Conservation (phyloP, 2,797 vertebrate species). For the Glyptemys insculpta region DNA sequence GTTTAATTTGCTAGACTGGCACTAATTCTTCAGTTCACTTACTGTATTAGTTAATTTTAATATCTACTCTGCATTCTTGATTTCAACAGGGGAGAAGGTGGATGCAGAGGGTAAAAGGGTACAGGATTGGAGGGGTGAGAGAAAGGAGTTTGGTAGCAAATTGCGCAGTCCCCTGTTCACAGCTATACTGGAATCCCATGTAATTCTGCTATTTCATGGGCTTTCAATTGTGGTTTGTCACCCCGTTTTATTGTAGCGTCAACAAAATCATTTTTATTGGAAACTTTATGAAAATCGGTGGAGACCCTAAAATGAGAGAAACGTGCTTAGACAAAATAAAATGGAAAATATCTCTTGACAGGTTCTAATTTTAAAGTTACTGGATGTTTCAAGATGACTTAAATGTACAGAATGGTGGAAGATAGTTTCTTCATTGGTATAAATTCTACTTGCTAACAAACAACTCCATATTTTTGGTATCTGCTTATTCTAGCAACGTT, state of each 20-base stretch:
- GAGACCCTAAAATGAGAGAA: background rate
- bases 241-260: background rate
- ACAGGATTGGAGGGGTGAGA: slow-evolving; percentile 55
- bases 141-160: slow-evolving; percentile 6
- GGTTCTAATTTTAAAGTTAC: slow-evolving; percentile 53
- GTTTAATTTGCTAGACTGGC: slow-evolving; percentile 75
- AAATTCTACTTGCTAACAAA: background rate
- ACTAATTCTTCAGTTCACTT: slow-evolving; percentile 73
- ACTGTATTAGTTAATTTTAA: slow-evolving; percentile 74
- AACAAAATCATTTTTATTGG: background rate
- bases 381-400: slow-evolving; percentile 44
- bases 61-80: slow-evolving; percentile 70
- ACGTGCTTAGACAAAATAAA: background rate
- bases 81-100: slow-evolving; percentile 74
- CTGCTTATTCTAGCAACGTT: background rate
- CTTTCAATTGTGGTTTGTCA: slow-evolving; percentile 42
- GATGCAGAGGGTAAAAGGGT: slow-evolving; percentile 78
- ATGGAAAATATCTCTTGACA: slow-evolving; percentile 5
- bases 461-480: background rate
- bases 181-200: background rate
- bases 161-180: slow-evolving; percentile 33
- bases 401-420: slow-evolving; percentile 51
- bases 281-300: background rate
- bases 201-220: background rate
- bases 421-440: background rate